These are phyloP conservation scores for Epizoanthus stellaris DNA, from an alignment of 92 coral and sea anemone species.

Conservation along the genomic window DNA sequence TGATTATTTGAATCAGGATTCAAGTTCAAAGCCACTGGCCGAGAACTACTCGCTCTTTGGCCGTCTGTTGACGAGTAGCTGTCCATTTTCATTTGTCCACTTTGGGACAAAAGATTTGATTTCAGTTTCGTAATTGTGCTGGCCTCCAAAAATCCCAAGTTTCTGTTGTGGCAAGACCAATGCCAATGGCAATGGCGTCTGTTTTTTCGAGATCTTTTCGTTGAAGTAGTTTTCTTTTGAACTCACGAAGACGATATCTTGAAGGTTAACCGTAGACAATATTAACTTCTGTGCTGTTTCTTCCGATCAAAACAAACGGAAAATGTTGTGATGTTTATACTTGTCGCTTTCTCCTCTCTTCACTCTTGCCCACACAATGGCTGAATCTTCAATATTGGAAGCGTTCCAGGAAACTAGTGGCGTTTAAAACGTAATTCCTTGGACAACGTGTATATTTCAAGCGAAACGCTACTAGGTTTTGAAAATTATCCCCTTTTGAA, in stretches of 20 bases:
- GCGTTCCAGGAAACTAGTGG: conserved; percentile 26
- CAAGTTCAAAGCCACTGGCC: conserved; percentile 31
- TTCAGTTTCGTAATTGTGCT: conserved; percentile 15
- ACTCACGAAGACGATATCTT: neutral
- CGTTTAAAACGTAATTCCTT: neutral
- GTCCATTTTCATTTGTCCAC: conserved; percentile 45
- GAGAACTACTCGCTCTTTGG: conserved; percentile 16
- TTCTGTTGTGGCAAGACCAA: neutral
- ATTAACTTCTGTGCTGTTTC: neutral
- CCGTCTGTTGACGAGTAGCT: conserved; percentile 19
- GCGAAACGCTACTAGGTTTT: neutral
- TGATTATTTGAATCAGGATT: conserved; percentile 36
- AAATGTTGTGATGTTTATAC: neutral
- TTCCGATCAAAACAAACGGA: conserved; percentile 20
- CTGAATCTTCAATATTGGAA: conserved; percentile 6
- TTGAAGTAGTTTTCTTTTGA: neutral
- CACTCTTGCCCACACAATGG: conserved; percentile 16
- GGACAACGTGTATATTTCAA: neutral
- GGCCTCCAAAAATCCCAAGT: neutral
- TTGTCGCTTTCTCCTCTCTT: neutral
- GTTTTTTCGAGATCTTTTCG: neutral
- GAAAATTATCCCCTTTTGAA: neutral
- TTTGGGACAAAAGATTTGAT: conserved; percentile 16
- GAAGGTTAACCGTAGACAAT: neutral
- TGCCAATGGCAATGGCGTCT: conserved; percentile 6